Base-by-base conservation (phyloP, 2,888 invertebrate species). In the Campopleginae sp. region DNA sequence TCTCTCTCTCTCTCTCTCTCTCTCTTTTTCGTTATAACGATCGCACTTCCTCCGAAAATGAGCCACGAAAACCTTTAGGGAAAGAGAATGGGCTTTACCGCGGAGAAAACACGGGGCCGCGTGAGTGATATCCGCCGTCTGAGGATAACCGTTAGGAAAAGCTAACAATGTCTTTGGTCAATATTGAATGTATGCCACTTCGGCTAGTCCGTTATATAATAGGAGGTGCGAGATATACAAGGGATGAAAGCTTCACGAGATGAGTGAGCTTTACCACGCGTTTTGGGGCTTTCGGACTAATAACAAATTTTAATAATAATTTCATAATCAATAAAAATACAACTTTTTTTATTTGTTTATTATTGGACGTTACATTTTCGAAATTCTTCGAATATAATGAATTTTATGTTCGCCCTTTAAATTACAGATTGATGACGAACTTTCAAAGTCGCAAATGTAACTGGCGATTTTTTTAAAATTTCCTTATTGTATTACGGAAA, bases 141-240 rank as follows among this genome's bases (percentile, higher is more conserved):
- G 61, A 38, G 65, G 83, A 71, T 58, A 79, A 79, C 76, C 74
- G 86, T 80, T 85, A 61, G 74, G 66, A 83, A 72, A 61, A 85
- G 82, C 80, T 78, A 84, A 85, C 87, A 86, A 86, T 85, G 83
- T 79, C 48, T 76, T 70, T 27, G 85, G 85, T 86, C 84, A 87
- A 87, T 87, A 87, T 84, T 85, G 82, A 85, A 87, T 82, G 83
- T 87, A 82, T 58, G 78, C 80, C 75, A 75, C 61, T 44, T 74
- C 12, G 42, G 27, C 14, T n/a, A 44, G 58, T 44, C 44, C 42
- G 23, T 72, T 6, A 58, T 72, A 74, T 61, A 44, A 61, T 61
- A 44, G 58, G 58, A 72, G 42, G 72, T 71, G 72, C 12, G 72
- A 72, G 58, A 58, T 42, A 72, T 23, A 27, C 42, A 42, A 19